Percentiles rank a stretch among this genome's conserved stretches.
These are phyloP conservation scores for Eustalomyia histrio DNA, from an alignment of 2,888 invertebrate genomes.

Conservation along the genomic window DNA sequence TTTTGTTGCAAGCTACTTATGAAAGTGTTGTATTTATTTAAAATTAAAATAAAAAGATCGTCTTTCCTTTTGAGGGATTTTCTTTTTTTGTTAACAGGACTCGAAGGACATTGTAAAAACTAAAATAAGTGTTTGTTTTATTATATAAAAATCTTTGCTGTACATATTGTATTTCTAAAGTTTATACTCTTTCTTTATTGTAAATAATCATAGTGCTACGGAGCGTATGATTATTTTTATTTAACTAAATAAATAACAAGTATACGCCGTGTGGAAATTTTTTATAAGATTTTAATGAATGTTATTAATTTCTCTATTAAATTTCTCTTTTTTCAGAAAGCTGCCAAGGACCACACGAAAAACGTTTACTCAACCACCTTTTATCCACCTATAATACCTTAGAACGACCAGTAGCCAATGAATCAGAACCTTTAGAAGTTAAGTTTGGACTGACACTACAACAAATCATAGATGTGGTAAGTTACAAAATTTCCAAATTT, in stretches of 20 bases:
- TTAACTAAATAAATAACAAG: too few relatives aligned
- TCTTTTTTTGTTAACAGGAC: neutral
- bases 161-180: neutral
- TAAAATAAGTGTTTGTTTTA: neutral
- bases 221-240: slow-evolving; percentile 13
- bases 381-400: slow-evolving; percentile 91
- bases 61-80: neutral
- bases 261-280: too few relatives aligned
- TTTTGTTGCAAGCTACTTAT: neutral
- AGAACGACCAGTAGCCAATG: slow-evolving; percentile 94
- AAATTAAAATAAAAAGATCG: slow-evolving; percentile 1
- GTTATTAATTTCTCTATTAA: too few relatives aligned
- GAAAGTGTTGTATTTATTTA: slow-evolving; percentile 27
- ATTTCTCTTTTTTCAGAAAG: slow-evolving; percentile 84
- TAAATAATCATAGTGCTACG: neutral
- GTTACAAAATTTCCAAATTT: slow-evolving; percentile 77
- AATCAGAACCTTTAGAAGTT: slow-evolving; percentile 93
- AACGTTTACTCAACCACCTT: slow-evolving; percentile 90
- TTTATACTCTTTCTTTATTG: neutral
- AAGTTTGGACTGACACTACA: slow-evolving; percentile 94
- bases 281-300: too few relatives aligned
- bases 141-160: neutral
- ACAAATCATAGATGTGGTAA: slow-evolving; percentile 97
- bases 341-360: slow-evolving; percentile 94
- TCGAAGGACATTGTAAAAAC: neutral